These are phyloP conservation scores for Pissodes strobi DNA, from an alignment of 1,140 invertebrate genomes.

Conservation along the genomic window DNA sequence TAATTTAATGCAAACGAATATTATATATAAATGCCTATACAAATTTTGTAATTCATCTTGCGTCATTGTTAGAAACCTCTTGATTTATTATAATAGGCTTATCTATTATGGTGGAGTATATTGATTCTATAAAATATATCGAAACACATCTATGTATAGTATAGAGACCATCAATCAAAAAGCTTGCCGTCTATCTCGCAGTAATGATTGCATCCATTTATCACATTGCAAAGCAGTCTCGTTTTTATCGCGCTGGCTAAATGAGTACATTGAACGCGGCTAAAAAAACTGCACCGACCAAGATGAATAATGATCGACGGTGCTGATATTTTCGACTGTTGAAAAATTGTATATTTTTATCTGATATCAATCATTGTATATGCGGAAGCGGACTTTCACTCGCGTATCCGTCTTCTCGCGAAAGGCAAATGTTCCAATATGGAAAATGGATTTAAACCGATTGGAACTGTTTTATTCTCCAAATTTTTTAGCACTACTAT, in stretches of 20 bases:
- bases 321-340: conserved; percentile 30
- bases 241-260: conserved; percentile 36
- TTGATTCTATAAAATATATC: conserved; percentile 32
- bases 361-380: conserved; percentile 18
- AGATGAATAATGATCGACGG: conserved; percentile 33
- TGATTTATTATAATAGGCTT: conserved; percentile 11
- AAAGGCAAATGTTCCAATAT: too few species aligned
- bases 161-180: conserved; percentile 31
- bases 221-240: conserved; percentile 34
- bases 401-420: too few species aligned
- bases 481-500: too few species aligned
- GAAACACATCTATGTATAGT: conserved; percentile 16
- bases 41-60: too few species aligned
- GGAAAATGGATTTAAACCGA: too few species aligned
- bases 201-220: conserved; percentile 38
- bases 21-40: too few species aligned
- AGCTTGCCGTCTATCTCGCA: conserved; percentile 34
- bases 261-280: conserved; percentile 35
- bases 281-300: conserved; percentile 24
- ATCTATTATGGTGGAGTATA: conserved; percentile 17
- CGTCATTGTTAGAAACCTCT: too few species aligned
- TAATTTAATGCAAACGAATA: too few species aligned
- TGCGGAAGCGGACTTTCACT: too few species aligned
- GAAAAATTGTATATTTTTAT: conserved; percentile 35
- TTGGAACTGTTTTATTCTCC: too few species aligned